Evolutionary conservation across 2,113 vertebrate species (phyloP).

Genomic region (Nymphicus hollandicus): DNA sequence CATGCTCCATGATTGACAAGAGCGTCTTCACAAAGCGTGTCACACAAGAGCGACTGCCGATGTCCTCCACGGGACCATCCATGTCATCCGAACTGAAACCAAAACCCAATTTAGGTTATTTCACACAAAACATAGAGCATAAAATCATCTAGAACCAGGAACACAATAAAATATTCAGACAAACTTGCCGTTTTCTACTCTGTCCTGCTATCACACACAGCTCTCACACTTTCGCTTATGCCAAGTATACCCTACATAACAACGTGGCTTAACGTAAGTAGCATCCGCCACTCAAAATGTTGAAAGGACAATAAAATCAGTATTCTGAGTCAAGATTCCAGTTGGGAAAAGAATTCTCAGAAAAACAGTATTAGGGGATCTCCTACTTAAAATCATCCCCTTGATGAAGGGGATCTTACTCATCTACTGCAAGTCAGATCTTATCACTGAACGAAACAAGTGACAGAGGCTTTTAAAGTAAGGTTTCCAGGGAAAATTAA

Average conservation of each 20-base stretch:
- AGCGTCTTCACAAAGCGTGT: constrained; percentile 97
- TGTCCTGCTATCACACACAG: not conserved
- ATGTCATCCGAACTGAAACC: constrained; percentile 92
- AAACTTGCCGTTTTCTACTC: not conserved
- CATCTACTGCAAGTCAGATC: not conserved
- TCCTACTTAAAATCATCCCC: not conserved
- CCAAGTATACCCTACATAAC: not conserved
- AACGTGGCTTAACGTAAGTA: not conserved
- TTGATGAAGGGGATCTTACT: not conserved
- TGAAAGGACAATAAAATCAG: not conserved
- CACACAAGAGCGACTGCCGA: constrained; percentile 95
- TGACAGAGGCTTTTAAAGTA: not conserved
- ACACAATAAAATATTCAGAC: not conserved
- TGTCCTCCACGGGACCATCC: constrained; percentile 97
- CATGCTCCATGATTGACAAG: constrained; percentile 97
- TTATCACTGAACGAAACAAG: not conserved
- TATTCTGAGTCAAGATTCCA: not conserved
- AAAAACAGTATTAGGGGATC: not conserved
- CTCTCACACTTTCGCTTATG: no score
- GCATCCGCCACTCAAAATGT: rapidly evolving
- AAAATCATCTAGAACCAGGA: not conserved
- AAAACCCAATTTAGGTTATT: not conserved
- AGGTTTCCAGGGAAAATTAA: not conserved
- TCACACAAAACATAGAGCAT: not conserved
- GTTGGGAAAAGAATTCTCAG: not conserved